Base-by-base conservation (phyloP, 2,797 vertebrate genomes). In the Tenualosa ilisha region DNA sequence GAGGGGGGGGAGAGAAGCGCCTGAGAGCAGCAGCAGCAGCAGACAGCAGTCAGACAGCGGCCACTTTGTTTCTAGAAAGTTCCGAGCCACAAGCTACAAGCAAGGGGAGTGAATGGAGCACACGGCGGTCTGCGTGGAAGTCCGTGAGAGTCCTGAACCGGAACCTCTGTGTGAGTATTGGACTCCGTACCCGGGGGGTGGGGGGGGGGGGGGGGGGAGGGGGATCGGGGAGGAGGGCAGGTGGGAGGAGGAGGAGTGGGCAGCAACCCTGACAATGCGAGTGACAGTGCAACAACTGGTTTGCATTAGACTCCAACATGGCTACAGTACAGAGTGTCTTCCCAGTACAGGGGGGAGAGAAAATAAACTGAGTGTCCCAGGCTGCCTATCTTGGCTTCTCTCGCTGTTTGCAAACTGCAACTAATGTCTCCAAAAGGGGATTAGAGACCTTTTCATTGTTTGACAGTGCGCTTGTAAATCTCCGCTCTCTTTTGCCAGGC, bases 261-360 rank as follows among this genome's bases (percentile, higher is more conserved):
- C 72, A 46, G 37, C 72, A 79, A 17, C 72, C 17, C 26, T 79
- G 72, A 79, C 72, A 46, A 22, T 83, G 72, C 53, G 84, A 85
- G 59, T 68, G 51, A 79, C 83, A 51, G 37, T 8, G 68, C 82
- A 82, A 85, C 84, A 82, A 85, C 84, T 87, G 88, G 85, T 84
- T 87, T 86, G 61, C 83, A 86, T 88, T 87, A 89, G 61, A 84
- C 50, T 83, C 75, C 56, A 86, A 87, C 43, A 75, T 54, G 85
- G 50, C 56, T 61, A 81, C 82, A 85, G 68, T 85, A 54, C 26
- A 50, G 37, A 54, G 26, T 83, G 65, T 85, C 49, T 86, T 61
- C 68, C 43, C 61, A 0, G 51, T 17, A 51, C 61, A 40, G 79
- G 31, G 50, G 12, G 37, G 46, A 49, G 46, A 79, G 81, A 51